Evolutionary conservation across 2,888 invertebrate species (phyloP).

Genomic region (Coelopa pilipes): DNA sequence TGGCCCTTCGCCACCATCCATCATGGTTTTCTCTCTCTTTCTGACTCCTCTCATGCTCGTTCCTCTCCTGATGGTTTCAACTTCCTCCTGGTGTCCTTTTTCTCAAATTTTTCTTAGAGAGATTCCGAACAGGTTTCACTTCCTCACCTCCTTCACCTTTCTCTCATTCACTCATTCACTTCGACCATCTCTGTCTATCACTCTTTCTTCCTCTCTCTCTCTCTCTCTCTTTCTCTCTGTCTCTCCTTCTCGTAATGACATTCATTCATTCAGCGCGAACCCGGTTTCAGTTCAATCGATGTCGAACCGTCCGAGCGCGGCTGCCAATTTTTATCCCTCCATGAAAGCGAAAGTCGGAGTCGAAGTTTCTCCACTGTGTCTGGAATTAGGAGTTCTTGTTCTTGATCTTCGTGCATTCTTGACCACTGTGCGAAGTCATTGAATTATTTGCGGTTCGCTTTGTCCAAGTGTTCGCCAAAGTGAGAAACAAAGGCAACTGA

Average conservation of each 20-base stretch:
- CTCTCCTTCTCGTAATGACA: background rate
- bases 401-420: background rate
- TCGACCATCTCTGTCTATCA: too few species aligned
- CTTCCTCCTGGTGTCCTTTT: too few species aligned
- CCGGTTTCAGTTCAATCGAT: background rate
- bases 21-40: too few species aligned
- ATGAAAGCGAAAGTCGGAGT: conserved; percentile 33
- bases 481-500: background rate
- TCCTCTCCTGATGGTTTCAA: too few species aligned
- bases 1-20: background rate
- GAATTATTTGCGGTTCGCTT: conserved; percentile 20
- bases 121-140: too few species aligned
- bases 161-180: too few species aligned
- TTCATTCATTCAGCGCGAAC: conserved; percentile 8
- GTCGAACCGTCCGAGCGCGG: background rate
- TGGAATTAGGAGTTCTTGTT: background rate
- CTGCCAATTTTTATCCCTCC: background rate
- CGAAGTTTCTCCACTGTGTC: background rate
- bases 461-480: conserved; percentile 16
- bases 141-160: too few species aligned
- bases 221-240: too few species aligned
- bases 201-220: too few species aligned
- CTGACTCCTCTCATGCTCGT: too few species aligned
- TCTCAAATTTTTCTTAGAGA: too few species aligned
- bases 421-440: background rate